A percentile compares a stretch with the other conserved stretches of the same genome.
These are phyloP conservation scores for Morphnarchus princeps DNA, from an alignment of 2,113 vertebrate species.

Conservation along the genomic window DNA sequence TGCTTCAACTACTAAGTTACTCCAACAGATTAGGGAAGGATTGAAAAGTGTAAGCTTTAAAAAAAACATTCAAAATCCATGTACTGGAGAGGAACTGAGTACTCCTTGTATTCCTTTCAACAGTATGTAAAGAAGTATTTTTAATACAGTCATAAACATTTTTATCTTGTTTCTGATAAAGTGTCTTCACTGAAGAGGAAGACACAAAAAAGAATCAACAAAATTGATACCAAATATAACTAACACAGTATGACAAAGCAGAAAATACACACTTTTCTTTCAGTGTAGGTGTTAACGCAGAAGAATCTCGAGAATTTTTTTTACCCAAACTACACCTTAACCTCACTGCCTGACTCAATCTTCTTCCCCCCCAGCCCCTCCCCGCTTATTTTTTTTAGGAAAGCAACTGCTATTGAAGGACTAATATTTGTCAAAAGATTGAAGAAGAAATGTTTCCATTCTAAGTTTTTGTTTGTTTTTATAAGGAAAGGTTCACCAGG, in stretches of 20 bases:
- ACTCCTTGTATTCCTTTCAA: background rate
- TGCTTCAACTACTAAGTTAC: background rate
- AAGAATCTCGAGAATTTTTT: background rate
- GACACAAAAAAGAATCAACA: background rate
- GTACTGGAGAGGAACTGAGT: background rate
- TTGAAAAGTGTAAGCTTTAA: background rate
- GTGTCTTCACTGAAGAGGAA: background rate
- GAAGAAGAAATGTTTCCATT: background rate
- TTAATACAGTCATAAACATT: background rate
- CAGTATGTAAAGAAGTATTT: background rate
- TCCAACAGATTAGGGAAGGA: background rate
- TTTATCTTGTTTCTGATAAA: background rate
- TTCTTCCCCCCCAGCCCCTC: rapidly evolving
- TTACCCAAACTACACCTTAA: background rate
- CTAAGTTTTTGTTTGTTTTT: background rate
- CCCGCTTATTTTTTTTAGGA: background rate
- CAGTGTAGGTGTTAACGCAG: background rate
- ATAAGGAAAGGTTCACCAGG: background rate
- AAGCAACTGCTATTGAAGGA: background rate
- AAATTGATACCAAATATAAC: background rate
- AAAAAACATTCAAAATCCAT: background rate
- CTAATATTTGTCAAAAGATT: background rate
- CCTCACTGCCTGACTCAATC: background rate
- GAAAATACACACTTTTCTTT: background rate
- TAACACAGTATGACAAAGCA: background rate